phyloP scores from a whole-genome alignment of 2,113 vertebrate genomes.

The Melanocharis versteri region DNA sequence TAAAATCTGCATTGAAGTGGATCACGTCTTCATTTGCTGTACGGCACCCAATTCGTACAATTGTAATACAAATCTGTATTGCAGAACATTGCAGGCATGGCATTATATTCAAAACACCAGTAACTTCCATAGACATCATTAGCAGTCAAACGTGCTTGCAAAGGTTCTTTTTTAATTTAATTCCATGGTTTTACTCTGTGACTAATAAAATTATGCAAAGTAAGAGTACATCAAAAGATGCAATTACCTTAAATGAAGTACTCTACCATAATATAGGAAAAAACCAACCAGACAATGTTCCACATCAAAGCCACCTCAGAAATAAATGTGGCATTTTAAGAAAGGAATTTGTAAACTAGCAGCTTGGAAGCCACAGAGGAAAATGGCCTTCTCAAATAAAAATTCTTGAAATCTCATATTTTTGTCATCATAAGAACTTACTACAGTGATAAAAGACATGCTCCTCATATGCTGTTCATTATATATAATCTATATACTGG shows the following conservation, averaged over 20 bases:
- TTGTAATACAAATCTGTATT: not conserved
- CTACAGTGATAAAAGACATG: not conserved
- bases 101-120: not conserved
- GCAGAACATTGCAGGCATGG: not conserved
- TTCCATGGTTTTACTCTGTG: not conserved
- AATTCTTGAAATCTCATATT: not conserved
- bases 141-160: not conserved
- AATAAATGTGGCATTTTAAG: not conserved
- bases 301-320: not conserved
- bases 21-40: not conserved
- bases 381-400: not conserved
- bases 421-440: not conserved
- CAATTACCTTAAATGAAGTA: not conserved
- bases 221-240: not conserved
- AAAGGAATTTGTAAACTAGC: not conserved
- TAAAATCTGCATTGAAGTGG: not conserved
- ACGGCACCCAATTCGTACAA: not conserved
- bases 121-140: not conserved
- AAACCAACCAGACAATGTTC: not conserved
- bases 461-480: not conserved
- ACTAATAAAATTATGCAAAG: constrained; percentile 22
- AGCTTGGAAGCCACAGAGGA: not conserved
- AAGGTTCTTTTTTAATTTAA: not conserved
- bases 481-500: not conserved
- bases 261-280: not conserved